Conservation (phyloP, 1,140 invertebrate species). For the Stegodyphus dumicola region DNA sequence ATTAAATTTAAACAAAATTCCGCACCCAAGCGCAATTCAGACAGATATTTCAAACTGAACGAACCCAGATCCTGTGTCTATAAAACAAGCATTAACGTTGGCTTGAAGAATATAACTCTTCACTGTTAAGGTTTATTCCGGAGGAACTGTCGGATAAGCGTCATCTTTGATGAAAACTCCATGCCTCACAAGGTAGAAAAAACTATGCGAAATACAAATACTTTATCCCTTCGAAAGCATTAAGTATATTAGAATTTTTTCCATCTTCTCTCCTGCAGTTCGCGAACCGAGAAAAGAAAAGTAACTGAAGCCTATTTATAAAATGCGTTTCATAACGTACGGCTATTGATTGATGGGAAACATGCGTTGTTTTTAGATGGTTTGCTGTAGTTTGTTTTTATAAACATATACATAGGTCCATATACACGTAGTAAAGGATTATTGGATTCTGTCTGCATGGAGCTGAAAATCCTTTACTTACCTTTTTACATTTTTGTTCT, state of each 20-base stretch:
- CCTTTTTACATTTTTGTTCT: too few species aligned
- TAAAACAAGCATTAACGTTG: too few species aligned
- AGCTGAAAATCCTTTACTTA: background rate
- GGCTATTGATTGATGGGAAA: conserved; percentile 26
- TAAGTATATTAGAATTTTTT: conserved; percentile 47
- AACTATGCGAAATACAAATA: conserved; percentile 5
- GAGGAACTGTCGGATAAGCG: background rate
- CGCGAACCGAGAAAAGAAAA: background rate
- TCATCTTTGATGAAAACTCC: conserved; percentile 20
- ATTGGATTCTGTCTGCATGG: background rate
- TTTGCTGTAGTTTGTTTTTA: conserved; percentile 7
- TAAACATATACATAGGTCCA: background rate
- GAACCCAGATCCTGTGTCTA: too few species aligned
- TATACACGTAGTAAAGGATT: background rate
- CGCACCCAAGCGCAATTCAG: too few species aligned
- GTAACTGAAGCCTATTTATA: conserved; percentile 5
- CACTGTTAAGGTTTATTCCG: background rate
- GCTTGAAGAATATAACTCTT: background rate
- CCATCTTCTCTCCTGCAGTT: background rate
- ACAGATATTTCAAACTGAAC: too few species aligned
- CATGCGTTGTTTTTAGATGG: conserved; percentile 10
- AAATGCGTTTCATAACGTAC: conserved; percentile 11
- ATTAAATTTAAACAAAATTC: too few species aligned
- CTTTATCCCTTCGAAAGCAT: conserved; percentile 5
- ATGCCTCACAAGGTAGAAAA: background rate